These are phyloP conservation scores for Pseudococcus longispinus DNA, from an alignment of 2,888 invertebrate species.

Conservation along the genomic window DNA sequence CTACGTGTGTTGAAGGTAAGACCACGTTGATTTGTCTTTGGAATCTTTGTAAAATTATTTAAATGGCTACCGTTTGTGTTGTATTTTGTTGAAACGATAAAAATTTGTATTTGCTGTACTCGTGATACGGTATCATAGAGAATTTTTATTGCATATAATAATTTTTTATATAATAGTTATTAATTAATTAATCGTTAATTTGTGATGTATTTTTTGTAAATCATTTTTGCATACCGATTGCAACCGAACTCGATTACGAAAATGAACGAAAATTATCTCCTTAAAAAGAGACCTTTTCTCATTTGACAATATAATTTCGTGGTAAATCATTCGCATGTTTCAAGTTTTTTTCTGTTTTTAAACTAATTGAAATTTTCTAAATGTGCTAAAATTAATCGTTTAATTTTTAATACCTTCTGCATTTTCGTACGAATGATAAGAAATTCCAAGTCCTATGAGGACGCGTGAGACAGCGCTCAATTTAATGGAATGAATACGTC, in stretches of 20 bases:
- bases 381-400: too few species aligned
- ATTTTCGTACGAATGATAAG: slow-evolving; percentile 38
- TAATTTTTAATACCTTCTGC: background rate
- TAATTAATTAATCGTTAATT: slow-evolving; percentile 30
- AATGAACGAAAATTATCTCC: slow-evolving; percentile 52
- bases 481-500: slow-evolving; percentile 55
- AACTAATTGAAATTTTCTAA: slow-evolving; percentile 5
- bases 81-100: slow-evolving; percentile 39
- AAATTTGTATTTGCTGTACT: slow-evolving; percentile 37
- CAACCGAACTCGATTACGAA: slow-evolving; percentile 47
- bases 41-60: slow-evolving; percentile 1
- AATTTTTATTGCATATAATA: slow-evolving; percentile 8
- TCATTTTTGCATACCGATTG: slow-evolving; percentile 40
- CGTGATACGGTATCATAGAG: slow-evolving; percentile 37
- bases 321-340: slow-evolving; percentile 35
- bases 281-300: slow-evolving; percentile 30
- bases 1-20: background rate
- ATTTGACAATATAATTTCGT: slow-evolving; percentile 12
- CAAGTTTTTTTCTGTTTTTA: background rate
- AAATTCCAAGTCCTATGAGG: slow-evolving; percentile 52
- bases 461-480: slow-evolving; percentile 49
- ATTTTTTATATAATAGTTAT: background rate
- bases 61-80: slow-evolving; percentile 43
- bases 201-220: slow-evolving; percentile 36
- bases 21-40: background rate